Base-by-base conservation (phyloP, 2,888 invertebrate genomes). In the Carabus problematicus region DNA sequence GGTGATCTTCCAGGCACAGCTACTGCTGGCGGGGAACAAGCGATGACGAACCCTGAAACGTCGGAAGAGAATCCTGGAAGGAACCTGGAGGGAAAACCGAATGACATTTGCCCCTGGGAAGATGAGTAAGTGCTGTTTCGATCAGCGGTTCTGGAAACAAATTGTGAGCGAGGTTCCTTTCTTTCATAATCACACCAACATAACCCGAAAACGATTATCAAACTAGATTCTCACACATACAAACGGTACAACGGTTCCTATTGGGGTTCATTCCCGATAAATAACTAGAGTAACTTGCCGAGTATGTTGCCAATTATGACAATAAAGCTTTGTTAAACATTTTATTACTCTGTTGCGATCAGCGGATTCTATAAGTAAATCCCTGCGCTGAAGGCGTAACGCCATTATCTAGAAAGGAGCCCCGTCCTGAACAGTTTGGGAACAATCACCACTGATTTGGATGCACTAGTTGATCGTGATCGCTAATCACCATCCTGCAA, bases 71-170 rank as follows among this genome's bases (percentile, higher is more conserved):
- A 6, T 29, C 18, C 55, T 79, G 56, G 79, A 79, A 77, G 81
- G 82, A 72, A 79, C 81, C 75, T 47, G 8, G 83, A 83, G 73
- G 78, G 82, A 71, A 88, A 89, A 83, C 87, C 88, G 83, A 93
- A 91, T 84, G 92, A 94, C 84, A 90, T 95, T 80, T 95, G 95
- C 85, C 95, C 95, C 70, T 95, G 95, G 95, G 95, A 95, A 87
- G 94, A 95, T 85, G 94, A 95, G 95, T 95, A 87, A 93, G 94
- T 92, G 82, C 39, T 9, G n/a, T 56, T 14, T 58, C 16, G 12
- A 41, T 56, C 56, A 47, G 47, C 47, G 61, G 29, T 18, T 61
- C 61, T 61, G 29, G 6, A 29, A 29, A 29, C 61, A 61, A 61
- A 61, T 29, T 61, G 43, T 56, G 29, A 40, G 47, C 45, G 29